Evolutionary conservation across 2,888 invertebrate species (phyloP).

Genomic region (Aplocera efformata): DNA sequence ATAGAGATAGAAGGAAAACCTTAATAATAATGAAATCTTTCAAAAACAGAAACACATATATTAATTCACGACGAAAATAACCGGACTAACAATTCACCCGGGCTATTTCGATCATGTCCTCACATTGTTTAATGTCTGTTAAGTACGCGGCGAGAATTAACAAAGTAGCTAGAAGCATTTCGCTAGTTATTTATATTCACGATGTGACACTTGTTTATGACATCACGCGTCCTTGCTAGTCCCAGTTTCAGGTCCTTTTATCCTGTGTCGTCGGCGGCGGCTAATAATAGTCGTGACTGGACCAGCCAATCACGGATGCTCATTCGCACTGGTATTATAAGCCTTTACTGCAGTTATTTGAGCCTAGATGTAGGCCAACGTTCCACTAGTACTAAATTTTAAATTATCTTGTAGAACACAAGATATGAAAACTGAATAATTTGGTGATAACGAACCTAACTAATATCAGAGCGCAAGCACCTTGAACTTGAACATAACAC

Average conservation of each 20-base stretch:
- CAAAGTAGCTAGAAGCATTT: conserved; percentile 44
- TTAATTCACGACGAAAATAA: conserved; percentile 13
- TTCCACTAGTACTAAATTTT: no score
- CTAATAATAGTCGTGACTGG: conserved; percentile 59
- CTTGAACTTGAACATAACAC: conserved; percentile 63
- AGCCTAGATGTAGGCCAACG: no score
- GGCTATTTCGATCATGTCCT: conserved; percentile 26
- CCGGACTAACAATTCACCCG: conserved; percentile 24
- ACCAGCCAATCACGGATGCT: conserved; percentile 34
- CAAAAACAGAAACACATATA: no score
- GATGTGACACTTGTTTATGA: conserved; percentile 56
- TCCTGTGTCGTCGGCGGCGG: conserved; percentile 67
- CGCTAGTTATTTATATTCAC: conserved; percentile 56
- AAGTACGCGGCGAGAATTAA: conserved; percentile 63
- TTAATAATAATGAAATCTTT: no score
- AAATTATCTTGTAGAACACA: no score
- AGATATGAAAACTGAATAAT: conserved; percentile 33
- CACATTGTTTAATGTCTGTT: conserved; percentile 50
- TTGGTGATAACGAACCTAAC: conserved; percentile 13
- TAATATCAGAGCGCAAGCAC: conserved; percentile 42
- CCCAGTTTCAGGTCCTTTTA: conserved; percentile 68
- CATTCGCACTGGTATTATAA: no score
- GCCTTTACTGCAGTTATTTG: conserved; percentile 24
- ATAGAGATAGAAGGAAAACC: no score
- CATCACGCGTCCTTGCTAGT: conserved; percentile 75